Evolutionary conservation across 2,888 invertebrate genomes (phyloP), one percentile per base, ranked within the genome.

Genomic region (Crocallis elinguaria): DNA sequence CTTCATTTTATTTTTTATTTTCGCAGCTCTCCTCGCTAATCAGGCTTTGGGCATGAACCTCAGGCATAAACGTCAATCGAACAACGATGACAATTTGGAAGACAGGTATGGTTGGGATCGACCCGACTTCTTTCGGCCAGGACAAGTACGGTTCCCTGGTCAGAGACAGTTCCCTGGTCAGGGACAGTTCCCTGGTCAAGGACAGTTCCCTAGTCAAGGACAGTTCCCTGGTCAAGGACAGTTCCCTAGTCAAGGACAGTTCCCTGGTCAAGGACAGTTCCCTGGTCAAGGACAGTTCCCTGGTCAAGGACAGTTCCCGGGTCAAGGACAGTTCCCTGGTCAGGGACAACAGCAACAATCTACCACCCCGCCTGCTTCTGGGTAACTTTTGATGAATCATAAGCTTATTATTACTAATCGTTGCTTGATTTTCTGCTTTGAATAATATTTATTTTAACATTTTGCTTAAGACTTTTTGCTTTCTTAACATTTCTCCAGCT

Each of bases 41-140:
- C 69, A 66, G 29, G 72, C 69, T 0, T 46, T 75, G 21, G 73
- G 74, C 12, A 67, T 73, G 67, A 64, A 60, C 49, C 54, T 76
- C 12, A 75, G 83, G 48, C 64, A 71, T 17, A 77, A 69, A 49
- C 73, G 76, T 1, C 82, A 87, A 54, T 38, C 66, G 2, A 48
- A 42, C 2, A 23, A 2, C 17, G 64, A 64, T 1, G 69, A 71
- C 0, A 59, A 70, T 9, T 60, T 87, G 43, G 87, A 87, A 2
- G 85, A 88, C 43, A 81, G 82, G 55, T 87, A 86, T 17, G 83
- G 77, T 7, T 75, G 64, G 66, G 60, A 66, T 23, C 59, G 64
- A 17, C 62, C 51, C 25, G 2, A 8, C 14, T 25, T 39, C n/a
- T 16, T 60, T 54, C 0, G 50, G 43, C 1, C 59, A 53, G 53